These are phyloP conservation scores for Cantharis lateralis DNA, from an alignment of 2,888 invertebrate genomes.

Conservation along the genomic window DNA sequence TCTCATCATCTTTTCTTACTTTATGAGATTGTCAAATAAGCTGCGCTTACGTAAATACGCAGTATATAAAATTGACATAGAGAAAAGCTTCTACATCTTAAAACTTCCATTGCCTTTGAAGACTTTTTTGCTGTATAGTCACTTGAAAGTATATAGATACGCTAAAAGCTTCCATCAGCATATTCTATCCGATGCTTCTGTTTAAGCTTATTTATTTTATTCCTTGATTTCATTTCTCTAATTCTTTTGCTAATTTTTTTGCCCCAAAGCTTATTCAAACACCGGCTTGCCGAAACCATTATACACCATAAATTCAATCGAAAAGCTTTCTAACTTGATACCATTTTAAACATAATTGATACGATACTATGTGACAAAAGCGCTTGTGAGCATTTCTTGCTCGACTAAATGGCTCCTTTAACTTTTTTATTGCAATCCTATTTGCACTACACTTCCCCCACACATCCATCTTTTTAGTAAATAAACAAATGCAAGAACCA, in stretches of 20 bases:
- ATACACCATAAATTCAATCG: not conserved
- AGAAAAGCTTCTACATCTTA: constrained; percentile 12
- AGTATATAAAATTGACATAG: constrained; percentile 21
- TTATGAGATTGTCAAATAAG: constrained; percentile 24
- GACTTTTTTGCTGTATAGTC: constrained; percentile 19
- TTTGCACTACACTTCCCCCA: not conserved
- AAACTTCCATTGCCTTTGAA: constrained; percentile 20
- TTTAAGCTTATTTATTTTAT: constrained; percentile 1
- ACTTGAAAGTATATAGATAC: constrained; percentile 19
- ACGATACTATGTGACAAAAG: not conserved
- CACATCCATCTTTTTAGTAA: not conserved
- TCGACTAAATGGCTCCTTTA: not conserved
- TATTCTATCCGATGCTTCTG: not conserved
- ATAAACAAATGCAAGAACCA: not conserved
- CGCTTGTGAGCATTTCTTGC: not conserved
- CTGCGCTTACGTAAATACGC: constrained; percentile 1
- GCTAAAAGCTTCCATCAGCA: constrained; percentile 21
- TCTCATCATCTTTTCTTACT: not conserved
- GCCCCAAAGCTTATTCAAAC: not conserved
- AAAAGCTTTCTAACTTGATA: not conserved
- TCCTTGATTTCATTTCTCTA: not conserved
- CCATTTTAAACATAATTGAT: not conserved
- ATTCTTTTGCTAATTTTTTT: not conserved
- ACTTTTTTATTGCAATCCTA: not conserved
- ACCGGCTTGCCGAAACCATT: not conserved